Evolutionary conservation across 2,113 vertebrate species (phyloP).

Genomic region (Psilopogon haemacephalus): DNA sequence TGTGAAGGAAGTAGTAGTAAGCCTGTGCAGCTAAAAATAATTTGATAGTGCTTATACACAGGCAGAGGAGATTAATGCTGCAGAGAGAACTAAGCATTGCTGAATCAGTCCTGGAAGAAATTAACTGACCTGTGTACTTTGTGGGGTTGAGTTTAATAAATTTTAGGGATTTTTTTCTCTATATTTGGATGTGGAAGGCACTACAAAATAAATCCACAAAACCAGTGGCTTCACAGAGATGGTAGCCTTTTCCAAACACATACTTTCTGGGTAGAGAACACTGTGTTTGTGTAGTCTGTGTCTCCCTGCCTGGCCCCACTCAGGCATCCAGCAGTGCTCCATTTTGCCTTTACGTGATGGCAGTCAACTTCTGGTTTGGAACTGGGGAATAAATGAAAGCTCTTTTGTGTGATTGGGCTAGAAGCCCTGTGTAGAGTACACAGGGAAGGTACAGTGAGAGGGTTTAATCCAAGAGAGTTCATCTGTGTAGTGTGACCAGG

Average conservation of each 20-base stretch:
- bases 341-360: fast-evolving
- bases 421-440: neutral
- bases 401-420: neutral
- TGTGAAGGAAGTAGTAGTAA: neutral
- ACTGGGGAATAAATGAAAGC: neutral
- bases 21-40: neutral
- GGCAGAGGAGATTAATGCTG: neutral
- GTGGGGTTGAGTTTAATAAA: neutral
- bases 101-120: neutral
- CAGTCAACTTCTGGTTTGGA: neutral
- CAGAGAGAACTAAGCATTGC: neutral
- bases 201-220: neutral
- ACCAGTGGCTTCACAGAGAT: neutral
- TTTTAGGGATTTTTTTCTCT: neutral
- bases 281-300: neutral
- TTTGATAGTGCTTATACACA: neutral
- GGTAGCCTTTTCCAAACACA: neutral
- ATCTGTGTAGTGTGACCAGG: neutral
- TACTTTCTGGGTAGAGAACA: neutral
- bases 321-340: neutral
- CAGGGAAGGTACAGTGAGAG: neutral
- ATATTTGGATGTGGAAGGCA: neutral
- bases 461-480: neutral
- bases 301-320: neutral
- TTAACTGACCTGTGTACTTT: neutral